These are phyloP conservation scores for Phataginus tricuspis DNA, from an alignment of 2,797 vertebrate species.

Conservation along the genomic window DNA sequence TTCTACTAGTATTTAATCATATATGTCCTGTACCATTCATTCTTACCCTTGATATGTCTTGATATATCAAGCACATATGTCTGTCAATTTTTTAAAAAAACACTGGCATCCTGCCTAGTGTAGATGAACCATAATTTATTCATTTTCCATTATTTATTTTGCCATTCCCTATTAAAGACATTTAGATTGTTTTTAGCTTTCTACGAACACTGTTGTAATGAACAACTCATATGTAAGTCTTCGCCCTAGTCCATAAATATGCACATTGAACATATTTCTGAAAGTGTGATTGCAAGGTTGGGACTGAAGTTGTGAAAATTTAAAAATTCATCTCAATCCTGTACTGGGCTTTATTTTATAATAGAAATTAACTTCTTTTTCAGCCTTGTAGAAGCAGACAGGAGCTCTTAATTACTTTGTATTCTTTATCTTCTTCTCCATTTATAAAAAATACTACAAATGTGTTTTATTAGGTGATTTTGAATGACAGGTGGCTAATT, in stretches of 20 bases:
- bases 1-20: not conserved
- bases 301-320: slow-evolving; percentile 26
- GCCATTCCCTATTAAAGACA: slow-evolving; percentile 28
- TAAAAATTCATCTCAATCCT: slow-evolving; percentile 24
- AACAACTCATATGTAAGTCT: not conserved
- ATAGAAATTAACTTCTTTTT: slow-evolving; percentile 45
- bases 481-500: not conserved
- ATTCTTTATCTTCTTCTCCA: not conserved
- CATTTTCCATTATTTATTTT: slow-evolving; percentile 28
- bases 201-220: not conserved
- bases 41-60: not conserved
- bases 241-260: not conserved
- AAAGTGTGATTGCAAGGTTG: not conserved
- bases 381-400: not conserved
- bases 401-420: not conserved
- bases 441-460: not conserved
- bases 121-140: slow-evolving; percentile 30
- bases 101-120: not conserved
- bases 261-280: not conserved
- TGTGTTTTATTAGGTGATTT: slow-evolving; percentile 22
- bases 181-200: slow-evolving; percentile 46
- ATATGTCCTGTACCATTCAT: not conserved
- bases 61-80: not conserved
- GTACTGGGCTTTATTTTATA: slow-evolving; percentile 34
- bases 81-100: slow-evolving; percentile 13